Evolutionary conservation across 1,140 invertebrate species (phyloP).

Genomic region (Sminthurides bifidus): DNA sequence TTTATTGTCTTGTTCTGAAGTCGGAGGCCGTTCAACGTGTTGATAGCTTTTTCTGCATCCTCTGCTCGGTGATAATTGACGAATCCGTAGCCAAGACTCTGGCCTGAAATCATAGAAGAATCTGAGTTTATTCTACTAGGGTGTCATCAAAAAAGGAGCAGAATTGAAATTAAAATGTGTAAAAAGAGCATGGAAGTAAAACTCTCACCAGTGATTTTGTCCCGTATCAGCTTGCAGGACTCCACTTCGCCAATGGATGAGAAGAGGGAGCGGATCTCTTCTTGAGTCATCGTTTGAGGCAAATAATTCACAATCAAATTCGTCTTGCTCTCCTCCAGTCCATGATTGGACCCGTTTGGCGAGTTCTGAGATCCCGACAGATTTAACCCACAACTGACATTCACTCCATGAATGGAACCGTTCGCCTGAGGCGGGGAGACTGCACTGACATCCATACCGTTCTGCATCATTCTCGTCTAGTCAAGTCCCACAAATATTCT

Average conservation of each 20-base stretch:
- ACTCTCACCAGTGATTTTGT: constrained; percentile 85
- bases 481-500: too few species aligned
- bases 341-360: constrained; percentile 24
- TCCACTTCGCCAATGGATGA: constrained; percentile 97
- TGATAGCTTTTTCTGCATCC: constrained; percentile 96
- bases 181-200: constrained; percentile 2
- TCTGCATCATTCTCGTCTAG: constrained; percentile 60
- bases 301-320: constrained; percentile 99
- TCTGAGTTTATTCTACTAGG: constrained; percentile 28
- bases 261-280: constrained; percentile 94
- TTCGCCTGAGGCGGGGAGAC: constrained; percentile 26
- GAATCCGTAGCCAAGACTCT: constrained; percentile 97
- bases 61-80: constrained; percentile 95
- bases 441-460: constrained; percentile 55
- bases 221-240: constrained; percentile 95
- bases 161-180: constrained; percentile 10
- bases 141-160: constrained; percentile 20
- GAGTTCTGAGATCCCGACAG: constrained; percentile 24
- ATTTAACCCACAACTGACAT: constrained; percentile 21
- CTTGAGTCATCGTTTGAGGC: constrained; percentile 98
- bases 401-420: constrained; percentile 34
- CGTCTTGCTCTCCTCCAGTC: constrained; percentile 83
- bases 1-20: constrained; percentile 99
- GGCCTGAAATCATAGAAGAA: constrained; percentile 55
- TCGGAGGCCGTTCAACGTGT: constrained; percentile 88